Conservation (phyloP, 2,888 invertebrate genomes). For the Fissipunctia ypsillon region DNA sequence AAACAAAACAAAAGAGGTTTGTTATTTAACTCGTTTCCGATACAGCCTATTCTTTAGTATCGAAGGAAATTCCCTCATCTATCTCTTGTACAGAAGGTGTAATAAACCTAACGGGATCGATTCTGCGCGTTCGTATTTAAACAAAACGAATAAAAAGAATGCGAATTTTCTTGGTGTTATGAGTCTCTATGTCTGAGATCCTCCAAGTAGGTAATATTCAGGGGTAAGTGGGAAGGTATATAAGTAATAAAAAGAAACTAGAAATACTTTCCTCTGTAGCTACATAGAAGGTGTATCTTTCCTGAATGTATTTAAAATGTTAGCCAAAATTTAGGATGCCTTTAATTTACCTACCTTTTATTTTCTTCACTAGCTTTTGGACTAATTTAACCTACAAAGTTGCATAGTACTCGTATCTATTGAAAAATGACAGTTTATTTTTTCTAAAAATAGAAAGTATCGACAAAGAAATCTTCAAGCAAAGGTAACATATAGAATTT, state of each 20-base stretch:
- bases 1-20: conserved; percentile 85
- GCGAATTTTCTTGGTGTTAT: conserved; percentile 61
- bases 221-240: conserved; percentile 50
- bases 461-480: conserved; percentile 10
- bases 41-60: conserved; percentile 86
- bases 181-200: conserved; percentile 60
- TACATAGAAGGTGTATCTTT: conserved; percentile 23
- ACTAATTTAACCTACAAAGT: not conserved
- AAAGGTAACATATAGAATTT: conserved; percentile 65
- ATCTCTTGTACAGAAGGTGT: conserved; percentile 66
- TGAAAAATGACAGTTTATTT: not conserved
- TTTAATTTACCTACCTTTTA: conserved; percentile 7
- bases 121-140: conserved; percentile 56
- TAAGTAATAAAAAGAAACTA: conserved; percentile 55
- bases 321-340: not conserved
- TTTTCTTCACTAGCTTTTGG: not conserved
- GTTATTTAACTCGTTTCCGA: conserved; percentile 90
- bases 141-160: conserved; percentile 60
- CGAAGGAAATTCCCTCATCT: conserved; percentile 86
- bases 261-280: conserved; percentile 26
- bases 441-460: conserved; percentile 32
- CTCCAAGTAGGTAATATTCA: conserved; percentile 48
- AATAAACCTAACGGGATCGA: conserved; percentile 68
- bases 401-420: not conserved
- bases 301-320: conserved; percentile 21